These are phyloP conservation scores for Philopedon plagiatum DNA, from an alignment of 2,888 invertebrate genomes.

Conservation along the genomic window DNA sequence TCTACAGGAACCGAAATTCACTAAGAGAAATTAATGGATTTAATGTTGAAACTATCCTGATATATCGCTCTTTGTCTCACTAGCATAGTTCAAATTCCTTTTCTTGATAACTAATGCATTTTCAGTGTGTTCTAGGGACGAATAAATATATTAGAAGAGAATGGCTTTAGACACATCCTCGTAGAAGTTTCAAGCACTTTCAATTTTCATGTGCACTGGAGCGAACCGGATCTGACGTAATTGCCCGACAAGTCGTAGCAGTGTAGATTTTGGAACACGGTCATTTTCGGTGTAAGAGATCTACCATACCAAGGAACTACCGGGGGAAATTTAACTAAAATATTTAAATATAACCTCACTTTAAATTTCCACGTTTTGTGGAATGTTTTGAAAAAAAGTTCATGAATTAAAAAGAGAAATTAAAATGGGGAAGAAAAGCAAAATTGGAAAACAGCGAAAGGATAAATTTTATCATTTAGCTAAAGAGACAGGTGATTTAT, in stretches of 20 bases:
- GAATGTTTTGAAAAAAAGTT: background rate
- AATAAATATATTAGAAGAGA: background rate
- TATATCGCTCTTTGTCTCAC: too few species aligned
- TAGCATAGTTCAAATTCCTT: too few species aligned
- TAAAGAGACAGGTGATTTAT: slow-evolving; percentile 91
- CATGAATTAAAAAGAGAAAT: background rate
- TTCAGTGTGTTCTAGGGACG: background rate
- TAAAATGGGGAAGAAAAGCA: slow-evolving; percentile 51
- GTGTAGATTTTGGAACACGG: background rate
- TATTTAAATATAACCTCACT: background rate
- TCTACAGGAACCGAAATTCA: background rate
- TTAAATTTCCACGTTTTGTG: slow-evolving; percentile 15
- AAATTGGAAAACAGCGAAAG: slow-evolving; percentile 93
- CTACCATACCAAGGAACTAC: background rate
- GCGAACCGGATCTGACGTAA: background rate
- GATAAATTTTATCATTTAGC: slow-evolving; percentile 99
- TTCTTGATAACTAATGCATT: too few species aligned
- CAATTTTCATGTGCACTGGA: background rate
- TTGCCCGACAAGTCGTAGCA: background rate
- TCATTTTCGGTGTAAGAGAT: too few species aligned
- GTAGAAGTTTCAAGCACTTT: background rate
- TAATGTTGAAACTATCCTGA: too few species aligned
- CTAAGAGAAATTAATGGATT: too few species aligned
- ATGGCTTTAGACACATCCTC: background rate
- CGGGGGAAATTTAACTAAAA: background rate